These are phyloP conservation scores for Stenchaetothrips biformis DNA, from an alignment of 2,888 invertebrate species.

Conservation along the genomic window DNA sequence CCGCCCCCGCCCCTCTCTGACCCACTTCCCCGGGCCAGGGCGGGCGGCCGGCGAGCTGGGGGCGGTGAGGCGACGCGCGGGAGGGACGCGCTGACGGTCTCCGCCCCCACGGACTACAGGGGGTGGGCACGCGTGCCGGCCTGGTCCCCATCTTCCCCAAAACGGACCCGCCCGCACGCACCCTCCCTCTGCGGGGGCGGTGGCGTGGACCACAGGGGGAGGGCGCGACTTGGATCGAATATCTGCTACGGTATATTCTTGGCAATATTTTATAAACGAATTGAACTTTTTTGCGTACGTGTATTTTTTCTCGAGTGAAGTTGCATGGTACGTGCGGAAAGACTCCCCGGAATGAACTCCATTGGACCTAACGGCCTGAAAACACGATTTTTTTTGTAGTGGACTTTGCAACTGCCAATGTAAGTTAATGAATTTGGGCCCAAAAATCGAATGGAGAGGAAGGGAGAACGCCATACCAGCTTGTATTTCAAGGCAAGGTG, in stretches of 20 bases:
- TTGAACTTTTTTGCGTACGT: slow-evolving; percentile 20
- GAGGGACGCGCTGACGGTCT: background rate
- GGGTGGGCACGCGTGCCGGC: background rate
- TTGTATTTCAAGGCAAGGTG: slow-evolving; percentile 18
- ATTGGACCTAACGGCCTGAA: slow-evolving; percentile 24
- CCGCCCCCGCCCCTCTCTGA: background rate
- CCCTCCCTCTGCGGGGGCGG: background rate
- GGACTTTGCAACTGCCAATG: slow-evolving; percentile 24
- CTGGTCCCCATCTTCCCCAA: slow-evolving; percentile 8
- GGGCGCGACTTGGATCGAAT: slow-evolving; percentile 11
- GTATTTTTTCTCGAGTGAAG: slow-evolving; percentile 21
- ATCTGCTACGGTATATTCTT: slow-evolving; percentile 18
- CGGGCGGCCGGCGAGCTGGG: slow-evolving; percentile 7
- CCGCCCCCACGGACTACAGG: slow-evolving; percentile 1
- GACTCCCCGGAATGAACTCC: slow-evolving; percentile 10
- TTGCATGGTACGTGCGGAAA: slow-evolving; percentile 18
- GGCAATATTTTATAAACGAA: slow-evolving; percentile 1
- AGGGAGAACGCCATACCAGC: slow-evolving; percentile 14
- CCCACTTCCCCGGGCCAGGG: slow-evolving; percentile 1
- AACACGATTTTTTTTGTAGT: slow-evolving; percentile 20
- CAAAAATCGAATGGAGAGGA: slow-evolving; percentile 16
- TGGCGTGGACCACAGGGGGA: slow-evolving; percentile 8
- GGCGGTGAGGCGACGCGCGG: background rate
- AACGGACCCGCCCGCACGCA: slow-evolving; percentile 2
- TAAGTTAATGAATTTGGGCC: slow-evolving; percentile 8